Evolutionary conservation across 2,113 vertebrate genomes (phyloP), one percentile per base, ranked within the genome.

Genomic region (Cyrtonyx montezumae): DNA sequence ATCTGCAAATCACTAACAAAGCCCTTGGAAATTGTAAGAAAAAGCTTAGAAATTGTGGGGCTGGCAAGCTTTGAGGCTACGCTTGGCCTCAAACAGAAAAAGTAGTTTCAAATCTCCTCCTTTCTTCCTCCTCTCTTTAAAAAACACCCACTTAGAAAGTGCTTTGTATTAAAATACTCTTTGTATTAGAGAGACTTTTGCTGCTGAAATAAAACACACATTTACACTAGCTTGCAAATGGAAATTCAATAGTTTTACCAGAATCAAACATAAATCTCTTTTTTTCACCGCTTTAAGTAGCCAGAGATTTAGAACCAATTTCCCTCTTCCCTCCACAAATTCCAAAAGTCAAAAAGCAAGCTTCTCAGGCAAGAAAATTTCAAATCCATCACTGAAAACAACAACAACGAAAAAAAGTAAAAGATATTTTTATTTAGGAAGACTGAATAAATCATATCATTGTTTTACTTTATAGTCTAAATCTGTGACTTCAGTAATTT

Each of bases 1-100:
- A 97, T 96, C 96, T 97, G 94, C 94, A 96, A 97, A 88, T 95
- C 91, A 97, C 95, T 96, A 95, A 95, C 65, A 97, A 97, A 96
- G 93, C 83, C 82, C 92, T 94, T 93, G 92, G 88, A 96, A 94
- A 96, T 91, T 58, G 22, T 79, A 84, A 87, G 73, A 88, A 86
- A 89, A 87, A 95, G 76, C 88, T 96, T 86, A 96, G 95, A 92
- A 95, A 94, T 3, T 86, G 81, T 86, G 51, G 45, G n/a, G 7
- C 83, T 97, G 93, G 93, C 81, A 91, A 93, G 76, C 58, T 89
- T 87, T 80, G 79, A 88, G 77, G 80, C 90, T 96, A 48, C 63
- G 94, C 87, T 95, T 96, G 91, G 71, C 83, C 77, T 94, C 80
- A 92, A 69, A 95, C 92, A 96, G 80, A 92, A 96, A 97, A 94